Evolutionary conservation across 2,113 vertebrate species (phyloP), one percentile per base, ranked within the genome.

Genomic region (Macroglossus sobrinus): DNA sequence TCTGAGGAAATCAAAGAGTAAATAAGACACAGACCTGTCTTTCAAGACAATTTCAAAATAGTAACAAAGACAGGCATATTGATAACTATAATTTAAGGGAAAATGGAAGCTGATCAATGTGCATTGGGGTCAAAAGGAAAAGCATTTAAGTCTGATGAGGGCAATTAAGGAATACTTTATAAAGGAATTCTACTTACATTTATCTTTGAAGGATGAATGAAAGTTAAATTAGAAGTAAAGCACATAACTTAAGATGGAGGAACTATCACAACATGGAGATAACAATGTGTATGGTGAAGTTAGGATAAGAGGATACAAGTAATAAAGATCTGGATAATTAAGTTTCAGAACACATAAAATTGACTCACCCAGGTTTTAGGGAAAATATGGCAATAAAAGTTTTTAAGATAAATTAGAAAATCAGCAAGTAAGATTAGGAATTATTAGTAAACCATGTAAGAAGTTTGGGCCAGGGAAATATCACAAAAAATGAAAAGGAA

Each of bases 41-140:
- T 95, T 81, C 35, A 95, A 95, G 8, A 71, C 71, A 43, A 57
- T 69, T 93, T 80, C 43, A 80, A 81, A 55, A 72, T 10, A 81
- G 15, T 84, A 95, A 59, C 33, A 84, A 53, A 84, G 7, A 66
- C 14, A n/a, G 45, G 18, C n/a, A 45, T 82, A 74, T 35, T 81
- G 45, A 50, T 79, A 88, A 50, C 19, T 91, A 6, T 85, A 80
- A 75, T 64, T 80, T 66, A 85, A 91, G 50, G n/a, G 2, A 72
- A 11, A 90, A 72, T 10, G 94, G 74, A 85, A 28, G 10, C 13
- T 43, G 75, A 33, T 71, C 57, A 84, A 80, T 28, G 13, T 85
- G 21, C 28, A 47, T 9, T 86, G 38, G 81, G 35, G 13, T 85
- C 33, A 81, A 57, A 75, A 50, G 40, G 33, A 87, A 64, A 38